These are phyloP conservation scores for Platyscapa corneri DNA, from an alignment of 1,140 invertebrate genomes.

Conservation along the genomic window DNA sequence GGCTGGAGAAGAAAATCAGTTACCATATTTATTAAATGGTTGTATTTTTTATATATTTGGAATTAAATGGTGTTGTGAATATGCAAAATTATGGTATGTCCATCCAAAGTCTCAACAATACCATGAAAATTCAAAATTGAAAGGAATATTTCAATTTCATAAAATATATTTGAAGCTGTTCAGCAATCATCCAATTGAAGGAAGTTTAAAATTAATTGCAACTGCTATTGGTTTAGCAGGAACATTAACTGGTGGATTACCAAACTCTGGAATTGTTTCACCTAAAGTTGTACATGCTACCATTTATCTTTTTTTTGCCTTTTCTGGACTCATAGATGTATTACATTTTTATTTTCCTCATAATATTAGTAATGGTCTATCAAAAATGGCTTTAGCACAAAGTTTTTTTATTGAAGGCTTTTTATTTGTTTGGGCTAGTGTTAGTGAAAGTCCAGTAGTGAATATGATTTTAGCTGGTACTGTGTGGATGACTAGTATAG, in stretches of 20 bases:
- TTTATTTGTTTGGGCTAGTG: conserved; percentile 63
- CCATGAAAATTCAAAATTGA: conserved; percentile 51
- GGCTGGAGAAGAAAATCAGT: conserved; percentile 53
- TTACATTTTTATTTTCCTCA: conserved; percentile 69
- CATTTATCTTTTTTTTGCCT: conserved; percentile 71
- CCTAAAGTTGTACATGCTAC: conserved; percentile 70
- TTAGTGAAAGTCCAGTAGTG: conserved; percentile 55
- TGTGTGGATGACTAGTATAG: conserved; percentile 65
- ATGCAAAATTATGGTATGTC: conserved; percentile 61
- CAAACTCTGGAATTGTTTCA: conserved; percentile 58
- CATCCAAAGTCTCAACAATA: conserved; percentile 42
- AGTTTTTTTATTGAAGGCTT: conserved; percentile 71
- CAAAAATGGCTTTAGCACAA: conserved; percentile 67
- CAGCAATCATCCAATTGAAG: conserved; percentile 62
- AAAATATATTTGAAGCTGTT: conserved; percentile 58
- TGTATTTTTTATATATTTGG: conserved; percentile 67
- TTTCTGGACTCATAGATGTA: conserved; percentile 71
- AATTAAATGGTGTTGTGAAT: conserved; percentile 67
- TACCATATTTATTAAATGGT: conserved; percentile 61
- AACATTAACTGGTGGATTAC: conserved; percentile 60
- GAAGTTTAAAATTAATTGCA: conserved; percentile 64
- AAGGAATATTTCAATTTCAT: conserved; percentile 40
- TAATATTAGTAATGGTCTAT: conserved; percentile 63
- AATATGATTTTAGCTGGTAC: conserved; percentile 63
- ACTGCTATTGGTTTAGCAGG: conserved; percentile 62